Base-by-base conservation (phyloP, 1,140 invertebrate species). In the Dinoponera quadriceps region DNA sequence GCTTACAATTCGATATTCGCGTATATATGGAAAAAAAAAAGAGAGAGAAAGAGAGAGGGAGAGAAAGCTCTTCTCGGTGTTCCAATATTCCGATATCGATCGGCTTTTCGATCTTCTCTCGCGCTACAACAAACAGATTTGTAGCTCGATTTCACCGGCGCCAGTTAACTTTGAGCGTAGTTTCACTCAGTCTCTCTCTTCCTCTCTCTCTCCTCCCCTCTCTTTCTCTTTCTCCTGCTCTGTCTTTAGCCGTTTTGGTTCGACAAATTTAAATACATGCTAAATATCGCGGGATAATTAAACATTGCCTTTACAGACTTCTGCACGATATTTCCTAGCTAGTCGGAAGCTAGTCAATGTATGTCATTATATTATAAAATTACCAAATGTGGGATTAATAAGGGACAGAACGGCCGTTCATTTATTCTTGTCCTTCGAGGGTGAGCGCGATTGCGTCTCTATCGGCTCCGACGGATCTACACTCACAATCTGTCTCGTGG, bases 1-100 rank as follows among this genome's bases (percentile, higher is more conserved):
- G 65, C 75, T 80, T 80, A 80, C 75, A 80, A 80, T 80, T 80
- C 75, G 51, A 78, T 78, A 78, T 78, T 78, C 63, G 51, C 25
- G 51, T 68, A 57, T 57, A 33, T 27, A 51, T 29, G 49, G n/a
- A 49, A 51, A 68, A 66, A 48, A 65, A 22, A 63, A 20, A 75
- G 63, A 77, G 51, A 75, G 55, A 29, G 29, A 68, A 33, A 44
- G 3, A 44, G 38, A 11, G 38, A 44, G 38, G 11, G n/a, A 55
- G 54, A 55, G 54, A 55, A 5, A 22, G 63, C 65, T 57, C 65
- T 71, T 80, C 33, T 22, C 51, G 49, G 5, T 57, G 51, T n/a
- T 57, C 11, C 38, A 9, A 54, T 66, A 54, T 80, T 48, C 65
- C 22, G 14, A 48, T 80, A 71, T 59, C 63, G 51, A 80, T 59